Base-by-base conservation (phyloP, 2,797 vertebrate genomes). In the Antennarius maculatus region DNA sequence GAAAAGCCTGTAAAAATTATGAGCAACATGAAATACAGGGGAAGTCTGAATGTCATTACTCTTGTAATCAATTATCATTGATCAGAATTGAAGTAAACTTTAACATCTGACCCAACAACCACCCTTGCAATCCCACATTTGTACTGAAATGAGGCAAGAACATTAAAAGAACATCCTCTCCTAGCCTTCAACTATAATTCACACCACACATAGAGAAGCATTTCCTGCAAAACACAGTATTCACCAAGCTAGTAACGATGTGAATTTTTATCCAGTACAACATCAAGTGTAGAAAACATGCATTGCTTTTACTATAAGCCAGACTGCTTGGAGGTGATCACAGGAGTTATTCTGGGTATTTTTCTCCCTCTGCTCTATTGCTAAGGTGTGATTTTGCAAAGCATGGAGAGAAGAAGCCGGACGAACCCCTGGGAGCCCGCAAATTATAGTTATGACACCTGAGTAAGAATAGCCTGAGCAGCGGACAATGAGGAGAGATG, bases 371-470 rank as follows among this genome's bases (percentile, higher is more conserved):
- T 48, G 17, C 23, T 65, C 53, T 37, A n/a, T 61, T 50, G 54
- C 63, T 3, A 47, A 71, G 78, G 74, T 88, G 83, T 84, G 85
- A 88, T 83, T 81, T 85, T 66, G 61, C 69, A 61, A 53, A 69
- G 67, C 48, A 52, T 74, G 49, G 54, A 62, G 52, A 66, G 72
- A 79, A 57, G 70, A 53, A 65, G 74, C 64, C 50, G 77, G 80
- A 74, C 31, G 31, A 74, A 80, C 75, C 71, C 86, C 85, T 1
- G 69, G 81, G 80, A 84, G 83, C 1, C 46, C 65, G 86, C 54
- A 90, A 89, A 90, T 91, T 79, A 86, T 76, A 88, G 79, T 77
- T 86, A 86, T 83, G 81, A 83, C 91, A 90, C 90, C 79, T 81
- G 73, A 82, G 45, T 76, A 85, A 61, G 47, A 42, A 72, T 41